A percentile compares a stretch with the other conserved stretches of the same genome.
phyloP scores from a whole-genome alignment of 2,113 vertebrate species.

The Trematomus loennbergii region DNA sequence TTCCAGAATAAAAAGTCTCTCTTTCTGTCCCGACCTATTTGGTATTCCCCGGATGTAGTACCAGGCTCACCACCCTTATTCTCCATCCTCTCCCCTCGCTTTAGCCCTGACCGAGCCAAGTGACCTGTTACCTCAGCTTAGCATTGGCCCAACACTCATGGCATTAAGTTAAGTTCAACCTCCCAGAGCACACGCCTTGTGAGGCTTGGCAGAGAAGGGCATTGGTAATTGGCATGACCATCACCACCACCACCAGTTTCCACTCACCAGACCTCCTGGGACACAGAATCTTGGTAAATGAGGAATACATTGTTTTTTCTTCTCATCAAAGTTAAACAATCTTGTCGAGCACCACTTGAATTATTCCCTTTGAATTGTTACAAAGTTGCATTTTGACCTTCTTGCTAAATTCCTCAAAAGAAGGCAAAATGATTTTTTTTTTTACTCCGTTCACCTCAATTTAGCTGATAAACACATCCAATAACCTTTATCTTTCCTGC shows the following conservation, averaged over 20 bases:
- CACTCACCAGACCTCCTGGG: background rate
- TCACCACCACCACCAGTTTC: slow-evolving; percentile 5
- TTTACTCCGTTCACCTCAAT: background rate
- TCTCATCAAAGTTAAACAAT: slow-evolving; percentile 5
- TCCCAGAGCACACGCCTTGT: background rate
- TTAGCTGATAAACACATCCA: background rate
- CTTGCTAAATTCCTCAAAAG: background rate
- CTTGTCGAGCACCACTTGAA: background rate
- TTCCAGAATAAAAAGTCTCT: slow-evolving; percentile 55
- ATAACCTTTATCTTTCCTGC: background rate
- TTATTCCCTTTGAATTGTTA: background rate
- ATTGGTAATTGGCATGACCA: slow-evolving; percentile 20
- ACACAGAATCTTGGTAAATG: background rate
- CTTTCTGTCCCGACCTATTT: slow-evolving; percentile 58
- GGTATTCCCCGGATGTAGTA: slow-evolving; percentile 61
- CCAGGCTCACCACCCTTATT: slow-evolving; percentile 26
- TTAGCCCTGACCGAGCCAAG: slow-evolving; percentile 50
- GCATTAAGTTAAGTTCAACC: slow-evolving; percentile 36
- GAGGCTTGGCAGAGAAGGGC: background rate
- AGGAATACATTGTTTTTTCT: too few species aligned
- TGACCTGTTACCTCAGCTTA: slow-evolving; percentile 62
- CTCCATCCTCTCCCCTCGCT: background rate
- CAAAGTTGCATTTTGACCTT: slow-evolving; percentile 21
- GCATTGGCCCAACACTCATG: slow-evolving; percentile 26
- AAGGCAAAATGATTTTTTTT: background rate